Evolutionary conservation across 1,140 invertebrate genomes (phyloP).

Genomic region (Drosophila tsacasi): DNA sequence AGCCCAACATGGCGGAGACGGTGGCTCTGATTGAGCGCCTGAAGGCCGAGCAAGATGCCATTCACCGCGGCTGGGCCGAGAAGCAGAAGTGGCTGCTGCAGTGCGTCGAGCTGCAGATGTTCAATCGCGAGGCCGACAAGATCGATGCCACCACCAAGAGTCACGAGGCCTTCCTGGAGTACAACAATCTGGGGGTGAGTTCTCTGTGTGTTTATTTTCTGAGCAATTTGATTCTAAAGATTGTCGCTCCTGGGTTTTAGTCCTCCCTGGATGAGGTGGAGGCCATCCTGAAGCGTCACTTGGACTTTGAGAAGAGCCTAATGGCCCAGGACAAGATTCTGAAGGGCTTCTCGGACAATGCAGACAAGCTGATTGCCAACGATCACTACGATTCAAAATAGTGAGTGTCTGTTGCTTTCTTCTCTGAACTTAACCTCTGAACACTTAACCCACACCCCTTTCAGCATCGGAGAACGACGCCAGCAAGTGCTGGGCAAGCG

Average conservation of each 20-base stretch:
- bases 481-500: slow-evolving; percentile 91
- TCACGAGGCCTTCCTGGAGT: slow-evolving; percentile 97
- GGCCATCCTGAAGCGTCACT: slow-evolving; percentile 96
- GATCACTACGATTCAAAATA: slow-evolving; percentile 94
- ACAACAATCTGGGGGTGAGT: slow-evolving; percentile 93
- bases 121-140: slow-evolving; percentile 98
- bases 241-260: slow-evolving; percentile 85
- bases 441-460: slow-evolving; percentile 21
- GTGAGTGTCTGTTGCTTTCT: slow-evolving; percentile 86
- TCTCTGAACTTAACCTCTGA: background rate
- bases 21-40: slow-evolving; percentile 91
- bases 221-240: background rate
- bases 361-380: slow-evolving; percentile 92
- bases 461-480: slow-evolving; percentile 90
- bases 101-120: slow-evolving; percentile 94
- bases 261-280: slow-evolving; percentile 97
- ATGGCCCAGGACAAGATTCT: slow-evolving; percentile 97
- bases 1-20: slow-evolving; percentile 89
- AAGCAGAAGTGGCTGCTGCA: slow-evolving; percentile 94
- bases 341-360: slow-evolving; percentile 93
- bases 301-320: slow-evolving; percentile 97
- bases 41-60: slow-evolving; percentile 90
- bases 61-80: slow-evolving; percentile 91
- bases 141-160: slow-evolving; percentile 97
- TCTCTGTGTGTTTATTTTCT: fast-evolving